Conservation (phyloP, 1,140 invertebrate genomes). For the Listronotus oregonensis region DNA sequence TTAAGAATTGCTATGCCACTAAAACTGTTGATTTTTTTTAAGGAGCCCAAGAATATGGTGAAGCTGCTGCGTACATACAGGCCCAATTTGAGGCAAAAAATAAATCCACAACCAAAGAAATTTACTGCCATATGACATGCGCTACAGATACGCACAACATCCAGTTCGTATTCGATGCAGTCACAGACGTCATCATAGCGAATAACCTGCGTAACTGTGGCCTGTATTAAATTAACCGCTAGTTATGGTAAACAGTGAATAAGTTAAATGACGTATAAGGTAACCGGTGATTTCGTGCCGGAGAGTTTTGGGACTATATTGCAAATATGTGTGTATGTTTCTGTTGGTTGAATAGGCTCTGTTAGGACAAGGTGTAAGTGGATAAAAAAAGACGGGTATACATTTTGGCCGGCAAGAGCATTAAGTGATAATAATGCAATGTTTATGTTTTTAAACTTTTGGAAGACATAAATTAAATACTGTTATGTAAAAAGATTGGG, state of each 20-base stretch:
- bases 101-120: slow-evolving; percentile 86
- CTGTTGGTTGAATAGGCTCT: slow-evolving; percentile 6
- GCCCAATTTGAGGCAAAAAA: slow-evolving; percentile 89
- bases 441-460: too few species aligned
- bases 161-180: slow-evolving; percentile 90
- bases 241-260: slow-evolving; percentile 10
- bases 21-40: too few species aligned
- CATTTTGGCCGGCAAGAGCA: not conserved
- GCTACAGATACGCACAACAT: slow-evolving; percentile 92
- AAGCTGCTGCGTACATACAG: slow-evolving; percentile 86
- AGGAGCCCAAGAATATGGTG: slow-evolving; percentile 85
- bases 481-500: too few species aligned
- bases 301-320: slow-evolving; percentile 12
- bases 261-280: slow-evolving; percentile 11
- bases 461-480: too few species aligned
- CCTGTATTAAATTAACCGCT: slow-evolving; percentile 56
- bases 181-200: slow-evolving; percentile 92
- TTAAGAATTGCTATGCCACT: too few species aligned
- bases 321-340: slow-evolving; percentile 7
- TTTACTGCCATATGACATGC: slow-evolving; percentile 91
- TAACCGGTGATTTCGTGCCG: not conserved
- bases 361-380: not conserved
- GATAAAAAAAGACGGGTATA: not conserved
- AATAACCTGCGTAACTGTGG: slow-evolving; percentile 93
- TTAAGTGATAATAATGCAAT: not conserved